Evolutionary conservation across 2,888 invertebrate genomes (phyloP).

Genomic region (Alloplasta piceator): DNA sequence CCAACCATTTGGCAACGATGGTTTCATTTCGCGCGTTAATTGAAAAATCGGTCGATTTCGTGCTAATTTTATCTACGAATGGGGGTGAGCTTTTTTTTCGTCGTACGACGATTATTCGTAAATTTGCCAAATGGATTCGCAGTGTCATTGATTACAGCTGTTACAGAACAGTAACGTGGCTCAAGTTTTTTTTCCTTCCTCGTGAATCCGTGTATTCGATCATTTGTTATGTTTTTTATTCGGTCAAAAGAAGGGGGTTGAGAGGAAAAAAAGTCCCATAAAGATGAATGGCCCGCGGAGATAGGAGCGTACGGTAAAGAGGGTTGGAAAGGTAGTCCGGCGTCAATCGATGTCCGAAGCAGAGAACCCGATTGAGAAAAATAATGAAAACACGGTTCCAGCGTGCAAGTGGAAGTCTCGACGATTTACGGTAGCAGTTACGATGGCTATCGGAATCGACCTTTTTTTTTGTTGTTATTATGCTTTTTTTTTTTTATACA

Average conservation of each 20-base stretch:
- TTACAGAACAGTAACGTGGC: no score
- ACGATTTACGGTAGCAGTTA: constrained; percentile 4
- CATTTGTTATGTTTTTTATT: background rate
- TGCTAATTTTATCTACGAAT: constrained; percentile 12
- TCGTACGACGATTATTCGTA: constrained; percentile 8
- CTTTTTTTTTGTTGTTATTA: background rate
- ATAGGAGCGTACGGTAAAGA: background rate
- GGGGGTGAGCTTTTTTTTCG: constrained; percentile 2
- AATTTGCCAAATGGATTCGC: background rate
- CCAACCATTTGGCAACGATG: constrained; percentile 23
- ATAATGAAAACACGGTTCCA: constrained; percentile 15
- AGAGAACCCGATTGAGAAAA: constrained; percentile 16
- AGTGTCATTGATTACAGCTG: background rate
- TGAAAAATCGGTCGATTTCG: background rate
- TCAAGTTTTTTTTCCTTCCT: no score
- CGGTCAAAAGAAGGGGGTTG: background rate
- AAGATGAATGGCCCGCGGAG: background rate
- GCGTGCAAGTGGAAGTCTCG: background rate
- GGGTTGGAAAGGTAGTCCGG: background rate
- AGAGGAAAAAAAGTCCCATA: background rate
- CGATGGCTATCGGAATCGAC: constrained; percentile 1
- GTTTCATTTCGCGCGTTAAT: constrained; percentile 10
- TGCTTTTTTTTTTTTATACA: background rate
- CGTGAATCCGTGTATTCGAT: background rate
- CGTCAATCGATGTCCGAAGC: constrained; percentile 8